These are phyloP conservation scores for Gisinianus flammeolus DNA, from an alignment of 2,888 invertebrate genomes.

Conservation along the genomic window DNA sequence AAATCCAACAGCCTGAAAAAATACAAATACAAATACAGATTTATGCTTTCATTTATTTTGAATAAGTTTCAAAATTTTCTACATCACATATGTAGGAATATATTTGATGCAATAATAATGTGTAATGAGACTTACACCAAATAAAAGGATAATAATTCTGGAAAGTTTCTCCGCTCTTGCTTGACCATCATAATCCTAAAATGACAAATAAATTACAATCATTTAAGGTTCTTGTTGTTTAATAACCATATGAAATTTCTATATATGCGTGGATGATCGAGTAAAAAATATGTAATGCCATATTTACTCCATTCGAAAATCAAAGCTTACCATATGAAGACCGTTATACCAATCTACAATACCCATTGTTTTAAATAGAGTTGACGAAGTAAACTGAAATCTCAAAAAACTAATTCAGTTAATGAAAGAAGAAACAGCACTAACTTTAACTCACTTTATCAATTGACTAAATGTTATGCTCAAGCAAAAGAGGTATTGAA, in stretches of 20 bases:
- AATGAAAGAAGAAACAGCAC: too few relatives aligned
- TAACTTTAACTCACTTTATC: too few relatives aligned
- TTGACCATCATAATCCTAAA: slow-evolving; percentile 88
- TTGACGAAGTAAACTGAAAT: too few relatives aligned
- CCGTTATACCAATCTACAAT: slow-evolving; percentile 53
- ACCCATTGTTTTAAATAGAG: too few relatives aligned
- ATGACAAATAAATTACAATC: slow-evolving; percentile 29
- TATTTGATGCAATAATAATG: not conserved
- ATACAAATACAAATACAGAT: slow-evolving; percentile 16
- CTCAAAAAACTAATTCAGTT: too few relatives aligned
- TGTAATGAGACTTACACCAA: slow-evolving; percentile 70
- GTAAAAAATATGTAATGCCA: not conserved
- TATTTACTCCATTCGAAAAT: too few relatives aligned
- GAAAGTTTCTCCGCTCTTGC: slow-evolving; percentile 87
- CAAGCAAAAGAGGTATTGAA: too few relatives aligned
- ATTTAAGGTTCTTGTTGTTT: too few relatives aligned
- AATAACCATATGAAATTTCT: too few relatives aligned
- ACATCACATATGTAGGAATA: not conserved
- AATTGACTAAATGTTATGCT: too few relatives aligned
- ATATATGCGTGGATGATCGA: not conserved
- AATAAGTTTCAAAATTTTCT: not conserved
- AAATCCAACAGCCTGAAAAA: slow-evolving; percentile 75
- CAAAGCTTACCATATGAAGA: slow-evolving; percentile 62
- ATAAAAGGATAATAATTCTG: slow-evolving; percentile 85
- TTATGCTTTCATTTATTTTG: not conserved